Conservation (phyloP, 1,140 invertebrate genomes). For the Liolophura sinensis region DNA sequence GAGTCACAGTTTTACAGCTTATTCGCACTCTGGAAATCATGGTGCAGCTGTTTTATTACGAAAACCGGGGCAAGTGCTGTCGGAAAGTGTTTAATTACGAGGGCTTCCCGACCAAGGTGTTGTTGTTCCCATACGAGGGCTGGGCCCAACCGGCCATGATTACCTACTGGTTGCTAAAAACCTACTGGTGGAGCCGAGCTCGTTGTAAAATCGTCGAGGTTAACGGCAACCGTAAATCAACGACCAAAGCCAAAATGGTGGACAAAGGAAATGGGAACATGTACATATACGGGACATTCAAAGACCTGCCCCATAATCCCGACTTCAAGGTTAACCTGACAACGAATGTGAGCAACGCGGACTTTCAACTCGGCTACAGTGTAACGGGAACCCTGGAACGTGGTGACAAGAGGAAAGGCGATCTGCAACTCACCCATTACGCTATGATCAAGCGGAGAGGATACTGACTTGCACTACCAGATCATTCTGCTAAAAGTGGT, state of each 20-base stretch:
- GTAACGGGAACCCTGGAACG: conserved; percentile 83
- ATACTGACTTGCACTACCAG: conserved; percentile 27
- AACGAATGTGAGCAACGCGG: conserved; percentile 75
- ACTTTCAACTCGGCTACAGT: conserved; percentile 86
- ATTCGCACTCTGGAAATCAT: no score
- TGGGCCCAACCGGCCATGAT: conserved; percentile 83
- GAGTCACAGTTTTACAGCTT: no score
- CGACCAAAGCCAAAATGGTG: conserved; percentile 77
- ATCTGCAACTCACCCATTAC: conserved; percentile 82
- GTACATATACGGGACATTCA: conserved; percentile 81
- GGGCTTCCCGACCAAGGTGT: conserved; percentile 74
- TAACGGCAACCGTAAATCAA: conserved; percentile 75
- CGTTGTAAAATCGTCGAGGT: conserved; percentile 79
- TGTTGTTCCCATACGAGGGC: conserved; percentile 83
- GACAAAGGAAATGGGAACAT: conserved; percentile 75
- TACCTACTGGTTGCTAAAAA: conserved; percentile 84
- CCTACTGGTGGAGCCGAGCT: conserved; percentile 80
- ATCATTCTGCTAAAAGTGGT: no score
- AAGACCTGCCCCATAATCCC: conserved; percentile 63
- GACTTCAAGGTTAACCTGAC: conserved; percentile 71
- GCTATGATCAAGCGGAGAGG: conserved; percentile 76
- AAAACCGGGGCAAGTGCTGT: conserved; percentile 73
- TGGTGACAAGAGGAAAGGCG: conserved; percentile 67
- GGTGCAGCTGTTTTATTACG: conserved; percentile 76
- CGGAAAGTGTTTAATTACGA: conserved; percentile 73